Evolutionary conservation across 2,797 vertebrate genomes (phyloP).

Genomic region (Leucoraja ocellata): DNA sequence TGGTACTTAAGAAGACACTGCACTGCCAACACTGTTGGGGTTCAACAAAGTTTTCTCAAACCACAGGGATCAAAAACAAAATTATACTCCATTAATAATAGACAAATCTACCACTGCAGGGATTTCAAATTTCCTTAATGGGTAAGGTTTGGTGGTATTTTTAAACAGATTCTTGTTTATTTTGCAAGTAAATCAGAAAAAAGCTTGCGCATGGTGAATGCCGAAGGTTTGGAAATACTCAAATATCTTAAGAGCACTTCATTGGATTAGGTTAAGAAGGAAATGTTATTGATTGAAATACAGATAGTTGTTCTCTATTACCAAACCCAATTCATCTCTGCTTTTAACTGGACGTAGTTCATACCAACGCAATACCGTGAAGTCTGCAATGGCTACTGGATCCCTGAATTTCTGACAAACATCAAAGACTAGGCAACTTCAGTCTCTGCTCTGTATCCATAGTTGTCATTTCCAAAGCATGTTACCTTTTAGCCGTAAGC

Average conservation of each 20-base stretch:
- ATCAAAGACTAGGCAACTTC: not conserved
- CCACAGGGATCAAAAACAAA: constrained; percentile 1
- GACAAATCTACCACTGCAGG: not conserved
- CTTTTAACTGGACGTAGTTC: not conserved
- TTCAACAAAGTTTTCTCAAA: too few species aligned
- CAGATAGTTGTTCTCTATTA: not conserved
- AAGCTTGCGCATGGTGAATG: not conserved
- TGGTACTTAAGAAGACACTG: not conserved
- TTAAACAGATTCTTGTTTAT: not conserved
- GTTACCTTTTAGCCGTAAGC: constrained; percentile 79
- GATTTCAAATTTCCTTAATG: not conserved
- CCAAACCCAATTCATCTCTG: not conserved
- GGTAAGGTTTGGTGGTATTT: not conserved
- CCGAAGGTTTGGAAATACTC: constrained; percentile 5
- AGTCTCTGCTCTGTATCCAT: not conserved
- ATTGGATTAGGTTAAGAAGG: not conserved
- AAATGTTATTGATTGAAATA: not conserved
- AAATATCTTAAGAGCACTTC: constrained; percentile 14
- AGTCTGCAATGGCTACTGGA: not conserved
- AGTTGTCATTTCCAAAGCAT: constrained; percentile 42
- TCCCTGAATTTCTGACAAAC: constrained; percentile 24
- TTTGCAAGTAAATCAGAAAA: not conserved
- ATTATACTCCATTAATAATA: not conserved
- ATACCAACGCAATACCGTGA: constrained; percentile 6
- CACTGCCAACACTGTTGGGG: not conserved